Evolutionary conservation across 1,140 invertebrate species (phyloP).

Genomic region (Theocolax elegans): DNA sequence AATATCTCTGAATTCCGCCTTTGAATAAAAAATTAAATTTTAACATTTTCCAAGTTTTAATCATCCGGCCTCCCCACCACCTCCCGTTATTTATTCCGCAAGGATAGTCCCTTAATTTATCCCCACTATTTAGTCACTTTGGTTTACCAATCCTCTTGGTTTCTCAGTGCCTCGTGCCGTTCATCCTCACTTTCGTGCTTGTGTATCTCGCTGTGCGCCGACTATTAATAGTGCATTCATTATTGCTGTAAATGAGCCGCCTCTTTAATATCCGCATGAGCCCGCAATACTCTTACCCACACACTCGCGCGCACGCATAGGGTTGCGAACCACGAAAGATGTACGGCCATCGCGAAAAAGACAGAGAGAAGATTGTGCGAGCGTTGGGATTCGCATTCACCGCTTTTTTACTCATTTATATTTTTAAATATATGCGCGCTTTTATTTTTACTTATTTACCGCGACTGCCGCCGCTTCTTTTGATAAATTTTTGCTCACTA

Average conservation of each 20-base stretch:
- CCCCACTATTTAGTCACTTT: neutral
- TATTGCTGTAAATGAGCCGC: conserved; percentile 65
- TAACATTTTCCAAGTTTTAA: neutral
- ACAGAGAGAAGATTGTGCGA: conserved; percentile 18
- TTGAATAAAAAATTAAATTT: too few species aligned
- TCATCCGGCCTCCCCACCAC: neutral
- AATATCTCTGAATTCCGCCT: too few species aligned
- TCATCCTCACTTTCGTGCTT: neutral
- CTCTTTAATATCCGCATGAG: conserved; percentile 66
- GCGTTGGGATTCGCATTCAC: conserved; percentile 29
- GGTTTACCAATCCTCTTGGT: neutral
- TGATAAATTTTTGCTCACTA: too few species aligned
- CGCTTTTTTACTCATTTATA: neutral
- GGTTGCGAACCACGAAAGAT: neutral
- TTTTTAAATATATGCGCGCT: too few species aligned
- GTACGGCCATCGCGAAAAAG: conserved; percentile 1
- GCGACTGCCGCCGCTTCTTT: too few species aligned
- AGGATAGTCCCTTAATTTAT: neutral
- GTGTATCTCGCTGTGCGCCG: conserved; percentile 1
- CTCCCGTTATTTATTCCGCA: neutral
- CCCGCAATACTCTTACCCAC: conserved; percentile 34
- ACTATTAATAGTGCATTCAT: conserved; percentile 66
- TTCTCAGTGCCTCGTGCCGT: neutral
- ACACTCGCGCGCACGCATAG: neutral
- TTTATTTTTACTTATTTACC: too few species aligned